Evolutionary conservation across 2,797 vertebrate species (phyloP).

Genomic region (Lemur catta): DNA sequence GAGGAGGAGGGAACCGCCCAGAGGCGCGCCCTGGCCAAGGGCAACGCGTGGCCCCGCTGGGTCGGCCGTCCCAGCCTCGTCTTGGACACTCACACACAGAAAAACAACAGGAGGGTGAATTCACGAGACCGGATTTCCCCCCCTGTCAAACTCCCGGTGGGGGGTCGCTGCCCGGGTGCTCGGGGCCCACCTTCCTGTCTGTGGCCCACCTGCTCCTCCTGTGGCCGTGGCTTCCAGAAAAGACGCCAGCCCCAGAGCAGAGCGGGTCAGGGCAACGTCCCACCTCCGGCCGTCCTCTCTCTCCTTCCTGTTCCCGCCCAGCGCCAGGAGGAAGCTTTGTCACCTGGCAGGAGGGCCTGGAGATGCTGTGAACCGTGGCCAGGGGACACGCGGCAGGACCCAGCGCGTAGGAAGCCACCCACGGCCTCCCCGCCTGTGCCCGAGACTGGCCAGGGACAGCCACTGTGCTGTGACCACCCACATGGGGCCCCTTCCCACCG

Average conservation of each 20-base stretch:
- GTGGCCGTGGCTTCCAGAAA: neutral
- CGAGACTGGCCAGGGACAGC: neutral
- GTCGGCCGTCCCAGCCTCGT: neutral
- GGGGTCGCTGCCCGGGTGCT: accelerated
- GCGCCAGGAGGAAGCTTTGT: too few relatives aligned
- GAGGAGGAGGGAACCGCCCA: neutral
- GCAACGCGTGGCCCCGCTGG: accelerated
- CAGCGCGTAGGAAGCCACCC: neutral
- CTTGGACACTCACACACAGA: accelerated
- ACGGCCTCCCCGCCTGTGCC: too few relatives aligned
- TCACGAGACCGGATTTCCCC: accelerated
- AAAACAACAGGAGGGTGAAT: accelerated
- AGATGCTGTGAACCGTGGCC: neutral
- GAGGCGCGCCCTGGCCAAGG: neutral
- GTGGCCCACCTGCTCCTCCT: neutral
- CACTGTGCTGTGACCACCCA: neutral
- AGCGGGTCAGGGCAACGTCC: neutral
- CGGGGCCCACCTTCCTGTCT: neutral
- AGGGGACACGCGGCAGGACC: neutral
- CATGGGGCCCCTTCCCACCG: too few relatives aligned
- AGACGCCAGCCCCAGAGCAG: neutral
- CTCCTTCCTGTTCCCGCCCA: neutral
- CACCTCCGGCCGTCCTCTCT: neutral
- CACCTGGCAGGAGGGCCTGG: accelerated
- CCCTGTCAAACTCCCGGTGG: neutral